Base-by-base conservation (phyloP, 2,888 invertebrate genomes). In the Endotricha flammealis region DNA sequence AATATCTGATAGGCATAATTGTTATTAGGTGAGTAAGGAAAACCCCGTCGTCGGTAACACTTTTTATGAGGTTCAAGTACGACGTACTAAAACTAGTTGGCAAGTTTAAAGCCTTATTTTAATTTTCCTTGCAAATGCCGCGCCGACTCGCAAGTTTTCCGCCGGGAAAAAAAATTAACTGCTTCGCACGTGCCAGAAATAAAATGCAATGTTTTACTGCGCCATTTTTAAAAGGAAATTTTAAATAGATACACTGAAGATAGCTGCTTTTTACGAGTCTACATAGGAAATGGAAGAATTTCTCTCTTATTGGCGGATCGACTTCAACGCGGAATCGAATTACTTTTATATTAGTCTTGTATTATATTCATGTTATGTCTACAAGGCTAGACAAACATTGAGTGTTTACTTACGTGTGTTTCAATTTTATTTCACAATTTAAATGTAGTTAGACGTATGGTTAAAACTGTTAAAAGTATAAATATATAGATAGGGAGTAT, bases 91-190 rank as follows among this genome's bases (percentile, higher is more conserved):
- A 79, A 79, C 69, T 80, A 74, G 73, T 65, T 70, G 69, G 56
- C 66, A 71, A 81, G 68, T 79, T 80, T 70, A 63, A 73, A 73
- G 74, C 74, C 81, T 76, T 76, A 80, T 81, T 85, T 85, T 85
- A 82, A 85, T 85, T 83, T 82, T 74, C 70, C 63, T 64, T 58
- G 65, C 67, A 59, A 63, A 64, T 57, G 64, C 47, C 48, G 51
- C 42, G 34, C 16, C 20, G 20, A 6, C 20, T 20, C 48, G 46
- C 40, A 48, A 56, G 57, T 64, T 70, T 65, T 65, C 50, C 57
- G 32, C 42, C 44, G 42, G 44, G 50, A 61, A 72, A 73, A 75
- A 74, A 70, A 62, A 57, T 52, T 48, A 60, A 70, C 59, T 64
- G 62, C 71, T 61, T 61, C 43, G 65, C 75, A 75, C 76, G 76